A percentile compares a stretch with the other conserved stretches of the same genome.
These are phyloP conservation scores for Dendropsophus ebraccatus DNA, from an alignment of 2,113 vertebrate genomes.

Conservation along the genomic window DNA sequence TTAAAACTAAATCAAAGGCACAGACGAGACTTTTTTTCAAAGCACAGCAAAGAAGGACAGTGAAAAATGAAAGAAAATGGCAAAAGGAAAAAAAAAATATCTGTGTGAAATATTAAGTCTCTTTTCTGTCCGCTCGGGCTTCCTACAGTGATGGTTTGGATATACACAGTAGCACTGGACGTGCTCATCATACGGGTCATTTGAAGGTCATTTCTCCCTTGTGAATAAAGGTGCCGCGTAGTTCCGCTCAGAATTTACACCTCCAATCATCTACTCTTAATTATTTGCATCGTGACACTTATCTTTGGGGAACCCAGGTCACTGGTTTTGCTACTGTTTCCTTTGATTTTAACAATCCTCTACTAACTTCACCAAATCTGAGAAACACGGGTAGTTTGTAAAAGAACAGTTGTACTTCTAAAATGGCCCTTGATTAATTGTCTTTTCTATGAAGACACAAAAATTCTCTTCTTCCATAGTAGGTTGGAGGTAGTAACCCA, in stretches of 20 bases:
- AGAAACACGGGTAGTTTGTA: background rate
- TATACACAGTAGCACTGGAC: slow-evolving; percentile 2
- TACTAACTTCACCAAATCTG: background rate
- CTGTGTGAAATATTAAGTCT: slow-evolving; percentile 54
- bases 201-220: slow-evolving; percentile 45
- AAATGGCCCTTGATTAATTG: background rate
- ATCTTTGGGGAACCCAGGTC: slow-evolving; percentile 7
- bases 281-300: slow-evolving; percentile 12
- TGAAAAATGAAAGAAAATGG: slow-evolving; percentile 58
- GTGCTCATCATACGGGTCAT: slow-evolving; percentile 42
- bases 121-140: slow-evolving; percentile 21
- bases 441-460: too few relatives aligned
- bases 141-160: slow-evolving; percentile 34
- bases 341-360: background rate
- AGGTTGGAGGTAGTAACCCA: background rate
- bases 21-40: slow-evolving; percentile 49
- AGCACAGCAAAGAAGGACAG: slow-evolving; percentile 55
- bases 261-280: slow-evolving; percentile 12
- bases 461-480: background rate
- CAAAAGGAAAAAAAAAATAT: slow-evolving; percentile 36
- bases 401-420: background rate
- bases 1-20: slow-evolving; percentile 60
- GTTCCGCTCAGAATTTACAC: background rate
- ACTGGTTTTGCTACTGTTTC: background rate
- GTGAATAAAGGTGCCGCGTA: slow-evolving; percentile 4